These are phyloP conservation scores for Trichopria drosophilae DNA, from an alignment of 2,888 invertebrate species.

Conservation along the genomic window DNA sequence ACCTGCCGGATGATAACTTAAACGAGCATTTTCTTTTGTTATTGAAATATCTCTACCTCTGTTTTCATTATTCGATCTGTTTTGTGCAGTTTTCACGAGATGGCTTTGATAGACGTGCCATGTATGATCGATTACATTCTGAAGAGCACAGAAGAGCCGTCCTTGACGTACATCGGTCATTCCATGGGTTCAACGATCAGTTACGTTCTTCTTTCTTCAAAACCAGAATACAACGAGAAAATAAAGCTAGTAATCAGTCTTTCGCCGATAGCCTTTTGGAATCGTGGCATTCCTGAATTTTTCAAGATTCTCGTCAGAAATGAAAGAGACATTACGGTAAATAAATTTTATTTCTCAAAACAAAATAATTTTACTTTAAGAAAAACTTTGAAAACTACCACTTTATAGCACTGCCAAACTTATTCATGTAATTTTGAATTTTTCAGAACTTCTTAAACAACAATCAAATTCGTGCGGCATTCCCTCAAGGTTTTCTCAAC, in stretches of 20 bases:
- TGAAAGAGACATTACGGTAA: too few relatives aligned
- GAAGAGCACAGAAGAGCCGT: conserved; percentile 59
- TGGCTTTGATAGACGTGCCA: conserved; percentile 81
- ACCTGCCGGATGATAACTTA: too few relatives aligned
- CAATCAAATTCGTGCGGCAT: conserved; percentile 9
- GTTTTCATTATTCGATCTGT: not conserved
- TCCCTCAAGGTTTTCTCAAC: too few relatives aligned
- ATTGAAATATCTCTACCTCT: too few relatives aligned
- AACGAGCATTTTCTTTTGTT: too few relatives aligned
- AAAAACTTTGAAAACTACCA: too few relatives aligned
- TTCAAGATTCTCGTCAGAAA: too few relatives aligned
- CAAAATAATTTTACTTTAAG: too few relatives aligned
- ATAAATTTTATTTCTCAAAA: too few relatives aligned
- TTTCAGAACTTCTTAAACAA: conserved; percentile 9
- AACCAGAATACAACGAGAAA: conserved; percentile 70
- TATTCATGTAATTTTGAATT: too few relatives aligned
- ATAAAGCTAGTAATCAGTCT: conserved; percentile 62
- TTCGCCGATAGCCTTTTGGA: conserved; percentile 25
- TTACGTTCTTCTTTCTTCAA: conserved; percentile 69
- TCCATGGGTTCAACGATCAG: conserved; percentile 85
- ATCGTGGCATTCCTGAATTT: too few relatives aligned
- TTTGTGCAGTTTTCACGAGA: conserved; percentile 77
- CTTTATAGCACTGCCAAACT: too few relatives aligned
- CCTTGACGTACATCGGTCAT: conserved; percentile 78
- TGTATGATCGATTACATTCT: conserved; percentile 77